These are phyloP conservation scores for Pristionchus fissidentatus DNA, from an alignment of 2,888 invertebrate species.

Conservation along the genomic window DNA sequence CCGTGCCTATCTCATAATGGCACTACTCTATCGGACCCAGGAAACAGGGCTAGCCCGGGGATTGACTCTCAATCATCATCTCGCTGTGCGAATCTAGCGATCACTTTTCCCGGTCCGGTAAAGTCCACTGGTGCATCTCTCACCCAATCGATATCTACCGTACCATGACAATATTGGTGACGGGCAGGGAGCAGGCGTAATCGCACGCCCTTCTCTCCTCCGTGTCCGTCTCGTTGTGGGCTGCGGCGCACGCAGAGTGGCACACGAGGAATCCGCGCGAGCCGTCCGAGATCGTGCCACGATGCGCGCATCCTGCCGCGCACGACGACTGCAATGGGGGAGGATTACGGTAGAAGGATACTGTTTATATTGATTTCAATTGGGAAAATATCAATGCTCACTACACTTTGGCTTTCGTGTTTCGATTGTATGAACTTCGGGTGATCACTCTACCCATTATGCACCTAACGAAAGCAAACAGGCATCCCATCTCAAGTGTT, in stretches of 20 bases:
- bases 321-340: conserved; percentile 19
- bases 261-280: conserved; percentile 41
- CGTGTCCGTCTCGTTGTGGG: conserved; percentile 35
- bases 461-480: no score
- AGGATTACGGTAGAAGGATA: background rate
- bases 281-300: conserved; percentile 38
- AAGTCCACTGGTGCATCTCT: background rate
- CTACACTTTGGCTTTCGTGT: no score
- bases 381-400: no score
- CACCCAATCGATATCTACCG: background rate
- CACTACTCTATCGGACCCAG: no score
- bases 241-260: conserved; percentile 32
- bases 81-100: no score
- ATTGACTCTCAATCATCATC: no score
- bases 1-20: no score
- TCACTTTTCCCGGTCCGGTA: background rate
- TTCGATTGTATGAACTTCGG: no score
- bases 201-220: conserved; percentile 51
- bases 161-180: conserved; percentile 46
- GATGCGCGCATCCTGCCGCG: conserved; percentile 31
- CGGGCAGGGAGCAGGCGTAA: conserved; percentile 55
- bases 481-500: no score
- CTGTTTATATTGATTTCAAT: no score
- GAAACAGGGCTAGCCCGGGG: no score
- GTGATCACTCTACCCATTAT: no score